These are phyloP conservation scores for Phataginus tetradactyla DNA, from an alignment of 2,797 vertebrate genomes.

Conservation along the genomic window DNA sequence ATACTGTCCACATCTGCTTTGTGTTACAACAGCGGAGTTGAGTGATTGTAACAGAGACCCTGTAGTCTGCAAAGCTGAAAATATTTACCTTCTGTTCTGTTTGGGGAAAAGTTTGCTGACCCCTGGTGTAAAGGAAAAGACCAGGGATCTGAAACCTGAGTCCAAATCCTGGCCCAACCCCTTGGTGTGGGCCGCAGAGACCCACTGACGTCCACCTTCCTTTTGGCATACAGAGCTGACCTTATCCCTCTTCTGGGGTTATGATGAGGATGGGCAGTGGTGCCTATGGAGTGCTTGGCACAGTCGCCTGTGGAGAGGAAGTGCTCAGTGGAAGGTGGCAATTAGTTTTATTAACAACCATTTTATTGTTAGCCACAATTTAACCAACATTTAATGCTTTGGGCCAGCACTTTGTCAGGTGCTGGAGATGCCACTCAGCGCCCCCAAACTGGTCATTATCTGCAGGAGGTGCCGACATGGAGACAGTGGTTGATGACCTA, in stretches of 20 bases:
- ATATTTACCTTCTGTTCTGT: neutral
- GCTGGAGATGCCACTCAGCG: neutral
- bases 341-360: neutral
- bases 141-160: neutral
- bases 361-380: too few species aligned
- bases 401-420: neutral
- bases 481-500: neutral
- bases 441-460: neutral
- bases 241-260: fast-evolving
- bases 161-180: neutral
- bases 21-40: fast-evolving
- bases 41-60: neutral
- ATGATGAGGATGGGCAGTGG: fast-evolving
- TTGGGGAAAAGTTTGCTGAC: neutral
- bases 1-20: fast-evolving
- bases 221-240: neutral
- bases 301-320: neutral
- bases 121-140: neutral
- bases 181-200: neutral
- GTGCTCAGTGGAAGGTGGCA: fast-evolving
- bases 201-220: neutral
- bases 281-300: neutral
- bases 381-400: neutral
- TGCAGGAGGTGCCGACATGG: neutral
- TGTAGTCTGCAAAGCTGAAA: neutral